Base-by-base conservation (phyloP, 2,113 vertebrate genomes). In the Thryonomys swinderianus region DNA sequence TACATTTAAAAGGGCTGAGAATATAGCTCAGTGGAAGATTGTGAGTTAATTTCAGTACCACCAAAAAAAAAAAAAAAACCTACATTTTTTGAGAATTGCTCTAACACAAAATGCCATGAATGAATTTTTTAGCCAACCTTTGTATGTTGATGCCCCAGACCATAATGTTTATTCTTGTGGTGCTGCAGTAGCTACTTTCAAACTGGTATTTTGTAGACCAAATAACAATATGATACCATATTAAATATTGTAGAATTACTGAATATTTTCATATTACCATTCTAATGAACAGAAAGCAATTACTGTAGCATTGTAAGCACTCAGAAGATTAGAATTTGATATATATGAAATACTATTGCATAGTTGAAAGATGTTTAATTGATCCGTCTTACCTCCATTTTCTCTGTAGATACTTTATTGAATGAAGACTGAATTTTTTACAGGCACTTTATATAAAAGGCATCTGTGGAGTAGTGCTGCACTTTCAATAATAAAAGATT, bases 291-390 rank as follows among this genome's bases (percentile, higher is more conserved):
- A 93, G 66, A 92, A 96, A 88, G 27, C 18, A 69, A 42, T 71
- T 88, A 66, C 12, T 55, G 4, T 87, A 64, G 18, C 37, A 42
- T 96, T 96, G 61, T 18, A 85, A 66, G 37, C 67, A 80, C 45
- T 74, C 37, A 57, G 59, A 42, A 88, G 83, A 93, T 95, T 90
- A 88, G 88, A 27, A 1, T 0, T 97, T 96, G 85, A 97, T 84
- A 45, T 62, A 55, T 81, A 45, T 86, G 18, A 91, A 87, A 83
- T 93, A 57, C 76, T 85, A 82, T 21, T 53, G 34, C 17, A 34
- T 53, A 62, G 62, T 66, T 81, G 61, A 90, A 87, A 94, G 88
- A 40, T 81, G 34, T 81, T 95, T 85, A 88, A 34, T 34, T 27
- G 61, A 82, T 69, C 23, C 78, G 1, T 80, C 80, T 96, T 91